Conservation (phyloP, 2,888 invertebrate species). For the Trachelus stipa region DNA sequence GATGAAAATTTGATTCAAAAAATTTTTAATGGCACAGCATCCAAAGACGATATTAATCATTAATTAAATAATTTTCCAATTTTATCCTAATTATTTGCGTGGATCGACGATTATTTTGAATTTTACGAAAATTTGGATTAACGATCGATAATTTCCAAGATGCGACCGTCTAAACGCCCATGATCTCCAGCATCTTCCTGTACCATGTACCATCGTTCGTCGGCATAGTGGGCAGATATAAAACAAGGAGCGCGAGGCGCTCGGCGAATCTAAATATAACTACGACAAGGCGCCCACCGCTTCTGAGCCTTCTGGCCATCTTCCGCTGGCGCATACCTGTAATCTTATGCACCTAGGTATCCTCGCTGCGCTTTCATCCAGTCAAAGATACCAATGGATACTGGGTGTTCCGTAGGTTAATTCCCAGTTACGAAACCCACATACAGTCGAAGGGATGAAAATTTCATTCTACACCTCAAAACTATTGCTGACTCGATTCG, state of each 20-base stretch:
- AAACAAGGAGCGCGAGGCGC: conserved; percentile 53
- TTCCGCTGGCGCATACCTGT: conserved; percentile 47
- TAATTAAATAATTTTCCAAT: too few species aligned
- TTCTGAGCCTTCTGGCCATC: conserved; percentile 42
- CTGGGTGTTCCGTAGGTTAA: background rate
- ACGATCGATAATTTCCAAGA: too few species aligned
- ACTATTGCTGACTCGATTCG: too few species aligned
- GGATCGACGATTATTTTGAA: too few species aligned
- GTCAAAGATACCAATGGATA: background rate
- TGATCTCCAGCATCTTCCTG: conserved; percentile 27
- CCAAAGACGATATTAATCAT: too few species aligned
- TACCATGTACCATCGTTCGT: conserved; percentile 16
- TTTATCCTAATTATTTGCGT: too few species aligned
- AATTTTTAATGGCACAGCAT: too few species aligned
- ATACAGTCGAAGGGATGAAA: too few species aligned
- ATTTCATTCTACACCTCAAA: too few species aligned
- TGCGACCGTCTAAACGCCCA: conserved; percentile 7
- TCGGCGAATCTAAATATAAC: conserved; percentile 60
- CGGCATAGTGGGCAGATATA: conserved; percentile 48
- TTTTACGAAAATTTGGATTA: too few species aligned
- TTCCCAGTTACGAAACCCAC: too few species aligned
- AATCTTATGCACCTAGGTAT: conserved; percentile 46
- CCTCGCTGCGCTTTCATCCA: conserved; percentile 28
- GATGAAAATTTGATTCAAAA: too few species aligned
- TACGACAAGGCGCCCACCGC: conserved; percentile 52